These are phyloP conservation scores for Aspidiotus destructor DNA, from an alignment of 2,888 invertebrate species.

Conservation along the genomic window DNA sequence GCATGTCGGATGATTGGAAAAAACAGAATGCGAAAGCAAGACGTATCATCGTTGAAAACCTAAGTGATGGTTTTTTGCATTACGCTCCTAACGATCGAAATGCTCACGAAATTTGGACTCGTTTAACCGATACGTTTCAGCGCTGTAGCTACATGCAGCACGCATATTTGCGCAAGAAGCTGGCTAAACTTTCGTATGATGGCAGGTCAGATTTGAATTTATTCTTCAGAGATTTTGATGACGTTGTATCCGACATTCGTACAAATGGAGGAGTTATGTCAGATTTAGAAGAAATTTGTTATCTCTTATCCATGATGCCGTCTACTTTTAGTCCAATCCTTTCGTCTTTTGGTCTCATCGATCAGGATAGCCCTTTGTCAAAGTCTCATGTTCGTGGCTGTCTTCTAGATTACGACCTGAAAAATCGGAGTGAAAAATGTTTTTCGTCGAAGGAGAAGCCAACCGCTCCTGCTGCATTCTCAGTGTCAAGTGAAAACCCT, in stretches of 20 bases:
- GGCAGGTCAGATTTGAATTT: neutral
- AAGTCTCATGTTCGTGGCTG: no score
- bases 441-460: no score
- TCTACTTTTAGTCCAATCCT: no score
- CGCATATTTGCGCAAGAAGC: neutral
- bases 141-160: conserved; percentile 3
- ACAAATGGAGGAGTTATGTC: neutral
- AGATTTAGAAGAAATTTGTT: neutral
- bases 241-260: no score
- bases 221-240: no score
- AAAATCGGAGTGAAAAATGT: no score
- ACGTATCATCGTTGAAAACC: conserved; percentile 3
- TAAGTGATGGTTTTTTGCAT: neutral
- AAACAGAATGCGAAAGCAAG: conserved; percentile 4
- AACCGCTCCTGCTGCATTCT: no score
- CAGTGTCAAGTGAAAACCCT: no score
- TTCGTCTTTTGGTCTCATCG: no score
- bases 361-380: no score
- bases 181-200: neutral
- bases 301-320: no score
- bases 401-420: no score
- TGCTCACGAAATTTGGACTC: conserved; percentile 7
- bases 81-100: neutral
- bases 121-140: conserved; percentile 2
- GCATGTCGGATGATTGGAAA: neutral